Percentiles rank a stretch among this genome's conserved stretches.
Conservation (phyloP, 2,888 invertebrate genomes). For the Ecliptopera silaceata region DNA sequence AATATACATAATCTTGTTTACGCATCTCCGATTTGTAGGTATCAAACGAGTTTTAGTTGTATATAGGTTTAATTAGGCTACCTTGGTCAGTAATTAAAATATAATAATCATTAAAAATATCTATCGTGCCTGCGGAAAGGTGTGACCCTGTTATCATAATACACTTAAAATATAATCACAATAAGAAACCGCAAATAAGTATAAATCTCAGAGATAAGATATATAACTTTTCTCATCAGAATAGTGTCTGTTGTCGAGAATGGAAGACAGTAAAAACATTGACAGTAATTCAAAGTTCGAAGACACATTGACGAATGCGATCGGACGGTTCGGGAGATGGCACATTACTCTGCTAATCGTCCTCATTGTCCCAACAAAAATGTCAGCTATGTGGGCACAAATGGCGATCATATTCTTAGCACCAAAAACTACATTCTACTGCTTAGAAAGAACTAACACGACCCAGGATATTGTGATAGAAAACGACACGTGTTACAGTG, state of each 20-base stretch:
- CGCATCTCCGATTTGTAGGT: too few relatives aligned
- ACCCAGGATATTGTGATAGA: slow-evolving; percentile 40
- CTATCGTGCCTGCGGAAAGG: too few relatives aligned
- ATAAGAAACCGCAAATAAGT: slow-evolving; percentile 3
- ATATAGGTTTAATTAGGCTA: neutral
- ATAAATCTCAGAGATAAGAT: slow-evolving; percentile 19
- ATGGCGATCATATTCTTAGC: slow-evolving; percentile 87
- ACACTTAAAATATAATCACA: neutral
- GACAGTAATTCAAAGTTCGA: neutral
- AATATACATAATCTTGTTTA: too few relatives aligned
- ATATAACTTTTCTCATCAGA: neutral
- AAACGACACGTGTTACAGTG: slow-evolving; percentile 69
- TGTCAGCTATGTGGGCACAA: slow-evolving; percentile 88
- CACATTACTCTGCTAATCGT: slow-evolving; percentile 83
- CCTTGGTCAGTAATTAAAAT: neutral
- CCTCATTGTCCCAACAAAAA: slow-evolving; percentile 84
- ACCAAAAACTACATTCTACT: slow-evolving; percentile 80
- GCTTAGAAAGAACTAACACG: slow-evolving; percentile 47
- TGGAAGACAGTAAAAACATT: slow-evolving; percentile 9
- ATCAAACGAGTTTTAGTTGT: too few relatives aligned
- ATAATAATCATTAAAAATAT: neutral
- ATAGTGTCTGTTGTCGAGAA: neutral
- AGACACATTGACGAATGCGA: slow-evolving; percentile 23
- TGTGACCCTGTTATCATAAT: too few relatives aligned
- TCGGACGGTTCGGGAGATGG: slow-evolving; percentile 84